Base-by-base conservation (phyloP, 1,140 invertebrate species). In the Stegodyphus dumicola region DNA sequence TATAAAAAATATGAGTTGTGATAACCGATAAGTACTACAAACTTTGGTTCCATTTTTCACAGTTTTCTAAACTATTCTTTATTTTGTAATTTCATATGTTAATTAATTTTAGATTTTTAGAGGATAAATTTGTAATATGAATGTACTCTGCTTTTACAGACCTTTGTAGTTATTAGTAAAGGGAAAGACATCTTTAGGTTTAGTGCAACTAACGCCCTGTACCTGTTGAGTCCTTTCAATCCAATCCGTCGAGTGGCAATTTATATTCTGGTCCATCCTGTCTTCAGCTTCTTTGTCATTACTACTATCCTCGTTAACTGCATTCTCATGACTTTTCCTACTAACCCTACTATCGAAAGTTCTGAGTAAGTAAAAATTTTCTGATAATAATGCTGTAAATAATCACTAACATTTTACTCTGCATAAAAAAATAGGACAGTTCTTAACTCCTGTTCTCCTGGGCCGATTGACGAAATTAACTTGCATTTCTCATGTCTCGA, bases 151-250 rank as follows among this genome's bases (percentile, higher is more conserved):
- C 90, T 90, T 93, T 89, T 94, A 80, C 93, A 99, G 97, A 98
- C 97, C 91, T 99, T 99, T 93, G 95, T 98, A 93, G 97, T 99
- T 89, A 93, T 99, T 92, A 98, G 96, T 93, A 98, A 95, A 93
- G 97, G 97, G 92, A 98, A 97, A 93, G 96, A 98, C 93, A 98
- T 99, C 93, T 99, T 97, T 94, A 94, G 97, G 92, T 99, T 99
- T 94, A 98, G 96, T 92, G 96, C 97, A 90, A 97, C 96, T 88
- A 95, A 98, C 91, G 97, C 97, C 91, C 92, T 99, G 91, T 99
- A 95, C 94, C 93, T 98, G 90, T 93, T 99, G 90, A 95, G 96
- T 92, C 97, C 98, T 88, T 99, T 99, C 93, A 98, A 98, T 93
- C 97, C 97, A 88, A 95, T 99, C 92, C 95, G 98, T 92, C 94